Percentiles rank a stretch among this genome's conserved stretches.
Evolutionary conservation across 2,797 vertebrate genomes (phyloP).

Genomic region (Eleutherodactylus coqui): DNA sequence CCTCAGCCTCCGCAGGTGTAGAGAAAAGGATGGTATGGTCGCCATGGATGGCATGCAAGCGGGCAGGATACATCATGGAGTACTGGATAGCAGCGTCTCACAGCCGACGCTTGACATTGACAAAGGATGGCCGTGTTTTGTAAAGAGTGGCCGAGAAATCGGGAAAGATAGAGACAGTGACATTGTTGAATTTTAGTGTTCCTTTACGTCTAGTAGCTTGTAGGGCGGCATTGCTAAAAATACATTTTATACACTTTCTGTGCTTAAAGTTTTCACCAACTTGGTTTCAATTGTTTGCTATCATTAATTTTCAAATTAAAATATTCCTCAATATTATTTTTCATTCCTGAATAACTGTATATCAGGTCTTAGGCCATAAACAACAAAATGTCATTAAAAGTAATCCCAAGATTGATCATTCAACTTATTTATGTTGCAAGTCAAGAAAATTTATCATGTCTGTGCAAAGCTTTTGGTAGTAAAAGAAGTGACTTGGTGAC

Average conservation of each 20-base stretch:
- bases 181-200: too few relatives aligned
- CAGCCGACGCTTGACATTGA: too few relatives aligned
- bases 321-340: neutral
- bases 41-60: too few relatives aligned
- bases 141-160: too few relatives aligned
- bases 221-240: neutral
- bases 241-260: neutral
- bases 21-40: too few relatives aligned
- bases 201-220: constrained; percentile 6
- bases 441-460: constrained; percentile 18
- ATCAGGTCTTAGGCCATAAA: neutral
- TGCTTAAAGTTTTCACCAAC: neutral
- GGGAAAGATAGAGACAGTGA: too few relatives aligned
- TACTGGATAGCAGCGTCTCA: too few relatives aligned
- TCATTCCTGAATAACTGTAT: neutral
- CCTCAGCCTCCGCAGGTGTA: too few relatives aligned
- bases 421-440: neutral
- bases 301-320: constrained; percentile 14
- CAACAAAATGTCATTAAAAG: neutral
- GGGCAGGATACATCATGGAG: too few relatives aligned
- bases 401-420: constrained; percentile 31
- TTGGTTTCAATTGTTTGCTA: constrained; percentile 1
- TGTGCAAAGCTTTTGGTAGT: neutral
- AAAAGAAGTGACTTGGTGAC: constrained; percentile 13
- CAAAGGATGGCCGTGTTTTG: too few relatives aligned